Percentiles rank a stretch among this genome's conserved stretches.
These are phyloP conservation scores for Buphagus erythrorhynchus DNA, from an alignment of 2,797 vertebrate genomes.

Conservation along the genomic window DNA sequence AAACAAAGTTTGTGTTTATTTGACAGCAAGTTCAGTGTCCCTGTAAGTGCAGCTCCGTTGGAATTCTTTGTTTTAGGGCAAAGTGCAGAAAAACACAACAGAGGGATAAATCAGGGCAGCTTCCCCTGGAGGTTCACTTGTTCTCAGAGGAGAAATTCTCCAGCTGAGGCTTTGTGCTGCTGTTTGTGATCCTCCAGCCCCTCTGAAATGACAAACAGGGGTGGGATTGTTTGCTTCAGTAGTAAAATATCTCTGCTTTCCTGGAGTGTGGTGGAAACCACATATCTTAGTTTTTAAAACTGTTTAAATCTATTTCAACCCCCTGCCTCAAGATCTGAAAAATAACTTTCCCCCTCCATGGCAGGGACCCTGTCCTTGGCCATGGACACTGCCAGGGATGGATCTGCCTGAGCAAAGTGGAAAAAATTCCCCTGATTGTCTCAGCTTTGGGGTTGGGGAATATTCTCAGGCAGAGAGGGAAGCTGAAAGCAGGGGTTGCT, in stretches of 20 bases:
- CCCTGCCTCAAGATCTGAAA: background rate
- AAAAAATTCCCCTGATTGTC: too few species aligned
- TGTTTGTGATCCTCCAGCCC: background rate
- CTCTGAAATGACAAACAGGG: background rate
- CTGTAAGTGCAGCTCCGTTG: background rate
- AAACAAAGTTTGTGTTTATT: background rate
- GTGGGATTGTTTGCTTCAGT: background rate
- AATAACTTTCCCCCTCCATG: background rate
- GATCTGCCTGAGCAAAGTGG: too few species aligned
- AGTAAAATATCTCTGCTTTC: background rate
- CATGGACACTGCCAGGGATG: too few species aligned
- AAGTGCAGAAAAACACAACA: background rate
- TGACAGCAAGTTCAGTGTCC: background rate
- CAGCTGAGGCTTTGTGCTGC: background rate
- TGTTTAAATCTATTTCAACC: background rate
- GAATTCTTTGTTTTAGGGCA: background rate
- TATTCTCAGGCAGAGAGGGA: too few species aligned
- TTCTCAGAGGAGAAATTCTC: background rate
- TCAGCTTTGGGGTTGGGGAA: too few species aligned
- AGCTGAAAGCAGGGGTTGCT: too few species aligned
- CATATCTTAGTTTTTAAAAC: background rate
- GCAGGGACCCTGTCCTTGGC: too few species aligned
- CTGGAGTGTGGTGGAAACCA: background rate
- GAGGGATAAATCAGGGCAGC: background rate
- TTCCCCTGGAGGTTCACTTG: background rate